phyloP scores from a whole-genome alignment of 2,888 invertebrate species.

The Phragmatobia fuliginosa region DNA sequence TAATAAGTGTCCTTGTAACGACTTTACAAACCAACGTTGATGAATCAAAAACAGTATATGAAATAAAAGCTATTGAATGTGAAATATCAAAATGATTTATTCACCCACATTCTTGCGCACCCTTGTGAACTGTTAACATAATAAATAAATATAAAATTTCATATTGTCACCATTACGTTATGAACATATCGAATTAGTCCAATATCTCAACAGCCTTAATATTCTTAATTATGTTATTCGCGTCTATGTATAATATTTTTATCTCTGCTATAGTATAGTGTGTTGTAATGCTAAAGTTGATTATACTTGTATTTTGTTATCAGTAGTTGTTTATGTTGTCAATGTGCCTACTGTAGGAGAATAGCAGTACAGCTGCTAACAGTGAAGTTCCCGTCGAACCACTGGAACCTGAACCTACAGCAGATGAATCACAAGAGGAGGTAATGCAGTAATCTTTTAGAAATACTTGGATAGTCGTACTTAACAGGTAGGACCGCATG shows the following conservation, averaged over 20 bases:
- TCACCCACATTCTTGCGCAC: too few relatives aligned
- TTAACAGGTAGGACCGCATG: not conserved
- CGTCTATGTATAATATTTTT: not conserved
- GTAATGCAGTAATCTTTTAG: constrained; percentile 51
- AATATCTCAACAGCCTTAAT: too few relatives aligned
- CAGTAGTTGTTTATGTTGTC: constrained; percentile 60
- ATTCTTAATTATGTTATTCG: too few relatives aligned
- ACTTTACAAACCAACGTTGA: too few relatives aligned
- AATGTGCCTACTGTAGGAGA: constrained; percentile 67
- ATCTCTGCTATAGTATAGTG: constrained; percentile 13
- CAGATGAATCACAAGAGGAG: constrained; percentile 57
- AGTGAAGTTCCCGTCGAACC: constrained; percentile 55
- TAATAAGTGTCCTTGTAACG: too few relatives aligned
- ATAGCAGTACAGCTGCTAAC: constrained; percentile 59
- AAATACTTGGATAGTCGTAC: not conserved
- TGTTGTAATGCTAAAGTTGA: constrained; percentile 22
- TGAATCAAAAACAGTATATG: too few relatives aligned
- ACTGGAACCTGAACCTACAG: constrained; percentile 58
- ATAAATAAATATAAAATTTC: too few relatives aligned
- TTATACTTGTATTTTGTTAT: constrained; percentile 31
- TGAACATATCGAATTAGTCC: too few relatives aligned
- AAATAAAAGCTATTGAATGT: too few relatives aligned
- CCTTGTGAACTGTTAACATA: too few relatives aligned
- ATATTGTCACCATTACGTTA: too few relatives aligned
- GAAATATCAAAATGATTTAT: too few relatives aligned